These are phyloP conservation scores for Idaea straminata DNA, from an alignment of 2,888 invertebrate genomes.

Conservation along the genomic window DNA sequence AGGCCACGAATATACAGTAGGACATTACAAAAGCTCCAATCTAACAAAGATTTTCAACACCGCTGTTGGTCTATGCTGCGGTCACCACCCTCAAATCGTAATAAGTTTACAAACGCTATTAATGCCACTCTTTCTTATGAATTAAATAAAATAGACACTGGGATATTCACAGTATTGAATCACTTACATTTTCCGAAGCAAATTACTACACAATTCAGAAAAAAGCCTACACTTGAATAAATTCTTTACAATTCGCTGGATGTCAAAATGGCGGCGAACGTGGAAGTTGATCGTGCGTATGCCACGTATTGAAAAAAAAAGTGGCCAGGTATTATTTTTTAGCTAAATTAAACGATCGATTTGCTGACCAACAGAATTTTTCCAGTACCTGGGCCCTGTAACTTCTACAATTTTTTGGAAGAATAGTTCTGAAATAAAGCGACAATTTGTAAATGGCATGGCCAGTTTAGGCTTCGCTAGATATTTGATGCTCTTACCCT, in stretches of 20 bases:
- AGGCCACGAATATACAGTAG: background rate
- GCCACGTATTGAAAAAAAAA: conserved; percentile 86
- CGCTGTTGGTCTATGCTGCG: conserved; percentile 76
- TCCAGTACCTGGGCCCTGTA: background rate
- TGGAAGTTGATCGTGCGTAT: conserved; percentile 87
- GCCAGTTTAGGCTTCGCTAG: too few relatives aligned
- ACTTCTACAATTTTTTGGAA: background rate
- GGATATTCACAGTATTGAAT: conserved; percentile 13
- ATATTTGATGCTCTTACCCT: too few relatives aligned
- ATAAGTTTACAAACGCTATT: conserved; percentile 21
- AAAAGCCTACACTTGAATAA: conserved; percentile 85
- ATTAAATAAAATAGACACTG: conserved; percentile 4
- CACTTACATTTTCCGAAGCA: conserved; percentile 79
- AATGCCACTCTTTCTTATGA: conserved; percentile 14
- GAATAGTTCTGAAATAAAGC: too few relatives aligned
- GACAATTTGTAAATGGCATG: too few relatives aligned
- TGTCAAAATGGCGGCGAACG: conserved; percentile 92
- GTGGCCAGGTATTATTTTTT: conserved; percentile 60
- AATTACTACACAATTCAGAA: conserved; percentile 79
- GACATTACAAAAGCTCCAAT: conserved; percentile 13
- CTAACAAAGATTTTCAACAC: conserved; percentile 69
- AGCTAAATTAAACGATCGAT: conserved; percentile 1
- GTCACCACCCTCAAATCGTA: conserved; percentile 74
- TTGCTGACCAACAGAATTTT: background rate
- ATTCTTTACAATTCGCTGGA: conserved; percentile 85